phyloP scores from a whole-genome alignment of 1,140 invertebrate genomes.

The Pentalonia nigronervosa region DNA sequence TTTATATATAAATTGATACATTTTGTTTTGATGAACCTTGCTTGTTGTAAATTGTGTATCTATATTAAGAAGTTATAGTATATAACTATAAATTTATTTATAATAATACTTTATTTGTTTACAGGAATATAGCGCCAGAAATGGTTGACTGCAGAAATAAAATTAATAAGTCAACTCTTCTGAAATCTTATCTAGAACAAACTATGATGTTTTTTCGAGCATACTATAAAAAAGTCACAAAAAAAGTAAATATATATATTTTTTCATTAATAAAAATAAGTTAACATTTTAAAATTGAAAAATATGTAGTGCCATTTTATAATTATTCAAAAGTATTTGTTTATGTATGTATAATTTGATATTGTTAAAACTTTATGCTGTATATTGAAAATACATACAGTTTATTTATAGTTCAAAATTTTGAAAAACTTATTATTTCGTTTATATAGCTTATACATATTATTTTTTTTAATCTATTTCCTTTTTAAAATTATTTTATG shows the following conservation, averaged over 20 bases:
- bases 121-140: conserved; percentile 43
- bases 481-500: no score
- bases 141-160: conserved; percentile 52
- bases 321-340: not conserved
- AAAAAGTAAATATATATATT: not conserved
- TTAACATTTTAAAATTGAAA: not conserved
- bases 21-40: no score
- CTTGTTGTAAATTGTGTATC: not conserved
- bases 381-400: no score
- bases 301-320: not conserved
- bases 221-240: not conserved
- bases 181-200: conserved; percentile 38
- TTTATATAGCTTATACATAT: no score
- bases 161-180: conserved; percentile 42
- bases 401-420: no score
- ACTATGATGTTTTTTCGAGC: conserved; percentile 24
- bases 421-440: no score
- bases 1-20: not conserved
- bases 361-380: no score
- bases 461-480: no score
- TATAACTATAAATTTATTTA: not conserved
- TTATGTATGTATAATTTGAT: not conserved
- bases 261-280: not conserved
- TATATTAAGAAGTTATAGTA: not conserved
- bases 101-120: not conserved